phyloP scores from a whole-genome alignment of 2,888 invertebrate species.

The Nasonia oneida region DNA sequence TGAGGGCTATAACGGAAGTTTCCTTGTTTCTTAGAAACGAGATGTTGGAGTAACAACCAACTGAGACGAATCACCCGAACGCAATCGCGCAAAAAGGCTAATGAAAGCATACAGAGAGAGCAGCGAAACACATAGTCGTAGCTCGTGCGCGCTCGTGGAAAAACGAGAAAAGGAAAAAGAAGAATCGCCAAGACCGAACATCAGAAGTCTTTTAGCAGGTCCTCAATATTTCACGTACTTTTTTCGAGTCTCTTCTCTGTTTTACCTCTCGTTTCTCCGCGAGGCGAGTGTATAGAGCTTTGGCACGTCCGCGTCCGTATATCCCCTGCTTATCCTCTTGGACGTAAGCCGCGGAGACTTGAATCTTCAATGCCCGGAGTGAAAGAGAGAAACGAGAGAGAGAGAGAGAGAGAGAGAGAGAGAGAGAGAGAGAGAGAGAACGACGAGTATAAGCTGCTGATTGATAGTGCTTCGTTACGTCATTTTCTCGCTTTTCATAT shows the following conservation, averaged over 20 bases:
- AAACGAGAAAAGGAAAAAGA: neutral
- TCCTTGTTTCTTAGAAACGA: too few relatives aligned
- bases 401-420: too few relatives aligned
- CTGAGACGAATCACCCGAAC: neutral
- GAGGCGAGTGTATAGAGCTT: conserved; percentile 24
- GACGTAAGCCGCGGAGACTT: conserved; percentile 32
- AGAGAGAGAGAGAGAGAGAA: neutral
- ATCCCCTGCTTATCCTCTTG: conserved; percentile 64
- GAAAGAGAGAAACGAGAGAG: conserved; percentile 5
- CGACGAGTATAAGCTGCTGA: neutral
- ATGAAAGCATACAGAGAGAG: neutral
- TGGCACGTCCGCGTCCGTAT: conserved; percentile 67
- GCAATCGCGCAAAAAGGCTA: neutral
- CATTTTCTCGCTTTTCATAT: neutral
- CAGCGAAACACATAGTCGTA: too few relatives aligned
- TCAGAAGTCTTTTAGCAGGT: conserved; percentile 72
- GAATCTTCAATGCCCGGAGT: conserved; percentile 26
- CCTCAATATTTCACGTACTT: conserved; percentile 75
- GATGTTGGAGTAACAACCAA: neutral
- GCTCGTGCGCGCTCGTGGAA: neutral
- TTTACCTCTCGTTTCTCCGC: neutral
- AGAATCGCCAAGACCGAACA: conserved; percentile 66
- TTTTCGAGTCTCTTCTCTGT: conserved; percentile 59
- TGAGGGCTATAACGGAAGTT: neutral
- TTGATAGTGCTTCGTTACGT: neutral